phyloP scores from a whole-genome alignment of 1,140 invertebrate genomes.

The Monomorium pharaonis region DNA sequence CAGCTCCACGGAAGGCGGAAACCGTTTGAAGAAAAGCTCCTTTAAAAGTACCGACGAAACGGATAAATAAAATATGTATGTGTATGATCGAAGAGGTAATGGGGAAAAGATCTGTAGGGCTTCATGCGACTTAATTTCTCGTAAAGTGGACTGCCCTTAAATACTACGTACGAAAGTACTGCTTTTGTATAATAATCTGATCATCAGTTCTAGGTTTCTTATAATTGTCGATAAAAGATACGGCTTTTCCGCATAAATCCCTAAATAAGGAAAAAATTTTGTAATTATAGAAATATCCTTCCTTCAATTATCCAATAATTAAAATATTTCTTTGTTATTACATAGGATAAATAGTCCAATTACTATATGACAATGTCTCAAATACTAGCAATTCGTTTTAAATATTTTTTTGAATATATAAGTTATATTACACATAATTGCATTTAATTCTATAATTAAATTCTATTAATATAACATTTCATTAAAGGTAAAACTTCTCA shows the following conservation, averaged over 20 bases:
- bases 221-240: slow-evolving; percentile 96
- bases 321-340: neutral
- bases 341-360: no score
- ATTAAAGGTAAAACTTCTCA: no score
- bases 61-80: neutral
- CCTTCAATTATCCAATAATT: neutral
- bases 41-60: neutral
- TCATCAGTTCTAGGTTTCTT: slow-evolving; percentile 93
- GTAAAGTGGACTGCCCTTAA: slow-evolving; percentile 86
- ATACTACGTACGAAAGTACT: slow-evolving; percentile 90
- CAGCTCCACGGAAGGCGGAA: neutral
- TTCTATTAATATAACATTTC: no score
- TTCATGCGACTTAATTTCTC: slow-evolving; percentile 76
- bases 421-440: no score
- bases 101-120: slow-evolving; percentile 55
- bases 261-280: slow-evolving; percentile 74
- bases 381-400: no score
- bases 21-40: neutral
- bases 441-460: no score
- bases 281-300: neutral
- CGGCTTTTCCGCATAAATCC: slow-evolving; percentile 92
- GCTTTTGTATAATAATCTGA: slow-evolving; percentile 94
- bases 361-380: no score
- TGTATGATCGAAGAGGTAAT: neutral
- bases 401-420: no score